Percentiles rank a stretch among this genome's conserved stretches.
Conservation (phyloP, 53 echinoderm and acorn worm genomes). For the Paracentrotus lividus region DNA sequence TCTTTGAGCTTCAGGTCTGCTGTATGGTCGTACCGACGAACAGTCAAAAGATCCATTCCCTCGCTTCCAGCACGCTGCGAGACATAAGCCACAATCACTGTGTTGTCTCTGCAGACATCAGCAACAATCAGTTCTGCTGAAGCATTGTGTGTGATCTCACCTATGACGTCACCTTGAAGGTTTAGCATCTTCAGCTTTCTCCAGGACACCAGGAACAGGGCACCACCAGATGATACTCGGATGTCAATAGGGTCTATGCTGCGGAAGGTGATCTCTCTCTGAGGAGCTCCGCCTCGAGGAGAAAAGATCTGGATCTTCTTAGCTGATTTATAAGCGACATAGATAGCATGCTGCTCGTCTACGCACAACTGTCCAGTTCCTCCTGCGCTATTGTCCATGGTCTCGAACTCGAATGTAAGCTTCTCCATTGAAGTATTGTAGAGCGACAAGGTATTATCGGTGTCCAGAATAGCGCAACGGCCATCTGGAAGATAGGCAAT, state of each 20-base stretch:
- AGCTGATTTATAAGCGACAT: slow-evolving; percentile 21
- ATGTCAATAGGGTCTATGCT: slow-evolving; percentile 47
- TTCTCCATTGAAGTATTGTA: neutral
- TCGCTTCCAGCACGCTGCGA: slow-evolving; percentile 1
- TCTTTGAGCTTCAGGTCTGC: neutral
- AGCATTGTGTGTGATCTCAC: neutral
- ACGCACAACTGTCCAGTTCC: slow-evolving; percentile 33
- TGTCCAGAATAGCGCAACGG: slow-evolving; percentile 16
- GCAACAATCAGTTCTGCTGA: slow-evolving; percentile 37
- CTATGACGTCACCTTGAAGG: neutral
- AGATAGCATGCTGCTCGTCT: slow-evolving; percentile 43
- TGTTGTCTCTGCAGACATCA: slow-evolving; percentile 37
- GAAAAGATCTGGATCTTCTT: slow-evolving; percentile 58
- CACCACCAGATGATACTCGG: slow-evolving; percentile 18
- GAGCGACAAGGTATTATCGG: slow-evolving; percentile 7
- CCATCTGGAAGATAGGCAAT: slow-evolving; percentile 48
- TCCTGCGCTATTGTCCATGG: neutral
- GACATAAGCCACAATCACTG: slow-evolving; percentile 11
- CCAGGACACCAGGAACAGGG: slow-evolving; percentile 34
- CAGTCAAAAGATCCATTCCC: slow-evolving; percentile 14
- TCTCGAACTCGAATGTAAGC: slow-evolving; percentile 18
- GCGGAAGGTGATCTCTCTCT: slow-evolving; percentile 1
- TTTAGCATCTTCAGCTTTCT: neutral
- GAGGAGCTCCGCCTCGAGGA: slow-evolving; percentile 3
- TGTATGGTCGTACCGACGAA: neutral